phyloP scores from a whole-genome alignment of 2,113 vertebrate genomes.

The Hippocampus comes region DNA sequence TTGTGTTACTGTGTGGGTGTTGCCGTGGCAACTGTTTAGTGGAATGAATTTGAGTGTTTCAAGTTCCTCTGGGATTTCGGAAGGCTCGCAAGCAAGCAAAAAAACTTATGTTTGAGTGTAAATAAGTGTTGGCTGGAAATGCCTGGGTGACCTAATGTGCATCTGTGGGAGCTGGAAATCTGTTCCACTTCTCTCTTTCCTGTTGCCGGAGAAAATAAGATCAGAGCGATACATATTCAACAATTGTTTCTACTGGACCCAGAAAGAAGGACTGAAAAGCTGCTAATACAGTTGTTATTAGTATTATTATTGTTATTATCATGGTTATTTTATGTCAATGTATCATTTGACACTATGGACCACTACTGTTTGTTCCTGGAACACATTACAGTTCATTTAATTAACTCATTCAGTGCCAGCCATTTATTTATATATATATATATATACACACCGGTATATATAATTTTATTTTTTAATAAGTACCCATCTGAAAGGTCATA shows the following conservation, averaged over 20 bases:
- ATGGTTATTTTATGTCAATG: background rate
- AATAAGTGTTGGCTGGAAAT: constrained; percentile 50
- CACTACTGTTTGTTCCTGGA: background rate
- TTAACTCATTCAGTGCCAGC: background rate
- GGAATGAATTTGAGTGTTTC: constrained; percentile 51
- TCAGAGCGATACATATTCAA: background rate
- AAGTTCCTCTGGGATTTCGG: constrained; percentile 37
- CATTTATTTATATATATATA: too few species aligned
- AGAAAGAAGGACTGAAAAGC: background rate
- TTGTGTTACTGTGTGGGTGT: constrained; percentile 47
- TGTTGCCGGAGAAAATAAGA: background rate
- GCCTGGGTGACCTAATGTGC: constrained; percentile 61
- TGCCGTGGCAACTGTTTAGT: constrained; percentile 45
- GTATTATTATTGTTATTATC: too few species aligned
- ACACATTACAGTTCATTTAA: background rate
- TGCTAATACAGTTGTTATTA: background rate
- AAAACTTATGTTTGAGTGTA: constrained; percentile 22
- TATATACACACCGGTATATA: too few species aligned
- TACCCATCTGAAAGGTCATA: too few species aligned
- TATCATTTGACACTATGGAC: background rate
- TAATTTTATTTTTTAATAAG: too few species aligned
- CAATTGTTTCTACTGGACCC: background rate
- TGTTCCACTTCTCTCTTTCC: constrained; percentile 59
- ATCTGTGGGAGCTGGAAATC: constrained; percentile 51
- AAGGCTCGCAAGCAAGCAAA: constrained; percentile 3